Conservation (phyloP, 2,888 invertebrate genomes). For the Ypsolopha scabrella region DNA sequence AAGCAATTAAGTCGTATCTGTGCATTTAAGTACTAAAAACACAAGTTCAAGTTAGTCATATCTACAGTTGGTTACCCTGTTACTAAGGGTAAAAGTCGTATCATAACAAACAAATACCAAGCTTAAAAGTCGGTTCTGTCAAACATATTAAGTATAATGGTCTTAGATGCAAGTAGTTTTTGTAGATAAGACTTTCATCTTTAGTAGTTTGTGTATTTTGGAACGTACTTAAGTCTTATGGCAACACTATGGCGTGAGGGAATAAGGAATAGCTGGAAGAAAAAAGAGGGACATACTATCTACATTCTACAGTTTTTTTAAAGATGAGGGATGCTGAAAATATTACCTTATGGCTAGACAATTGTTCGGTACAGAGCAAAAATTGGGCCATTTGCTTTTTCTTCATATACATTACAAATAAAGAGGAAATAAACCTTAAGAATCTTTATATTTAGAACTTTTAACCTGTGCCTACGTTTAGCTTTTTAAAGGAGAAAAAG, state of each 20-base stretch:
- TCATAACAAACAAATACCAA: background rate
- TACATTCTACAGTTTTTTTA: background rate
- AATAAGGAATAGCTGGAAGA: slow-evolving; percentile 6
- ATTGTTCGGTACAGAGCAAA: background rate
- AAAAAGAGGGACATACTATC: slow-evolving; percentile 5
- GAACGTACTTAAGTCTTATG: background rate
- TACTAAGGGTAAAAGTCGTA: background rate
- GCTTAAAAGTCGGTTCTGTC: background rate
- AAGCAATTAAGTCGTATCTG: background rate
- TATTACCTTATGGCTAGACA: too few relatives aligned
- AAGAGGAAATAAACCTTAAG: background rate
- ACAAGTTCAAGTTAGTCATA: background rate
- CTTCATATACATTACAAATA: background rate
- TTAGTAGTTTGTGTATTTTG: background rate
- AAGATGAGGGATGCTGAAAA: too few relatives aligned
- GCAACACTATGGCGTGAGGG: slow-evolving; percentile 4
- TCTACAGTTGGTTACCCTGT: background rate
- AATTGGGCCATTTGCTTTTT: background rate
- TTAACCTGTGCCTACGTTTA: background rate
- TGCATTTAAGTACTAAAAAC: background rate
- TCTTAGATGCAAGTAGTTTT: background rate
- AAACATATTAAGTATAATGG: background rate
- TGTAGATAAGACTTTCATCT: background rate
- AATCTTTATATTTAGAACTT: background rate
- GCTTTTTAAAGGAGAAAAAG: background rate